These are phyloP conservation scores for Aurelia sp. DNA, from an alignment of 30 jellyfish, hydroid and myxozoan genomes.

Conservation along the genomic window DNA sequence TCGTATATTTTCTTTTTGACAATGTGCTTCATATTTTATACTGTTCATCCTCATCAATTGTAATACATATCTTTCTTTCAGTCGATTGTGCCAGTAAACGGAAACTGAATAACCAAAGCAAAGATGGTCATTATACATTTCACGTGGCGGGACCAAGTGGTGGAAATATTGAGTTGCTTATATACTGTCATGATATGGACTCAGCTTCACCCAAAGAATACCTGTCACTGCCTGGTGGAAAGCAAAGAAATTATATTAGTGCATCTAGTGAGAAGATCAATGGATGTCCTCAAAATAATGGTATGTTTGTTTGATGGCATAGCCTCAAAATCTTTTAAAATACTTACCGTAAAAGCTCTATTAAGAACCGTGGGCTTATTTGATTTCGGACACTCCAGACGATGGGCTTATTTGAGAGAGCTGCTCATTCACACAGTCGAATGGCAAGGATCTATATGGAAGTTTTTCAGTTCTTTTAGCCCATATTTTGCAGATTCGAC, in stretches of 20 bases:
- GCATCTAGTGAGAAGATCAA: background rate
- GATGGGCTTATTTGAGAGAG: too few relatives aligned
- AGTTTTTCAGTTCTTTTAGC: too few relatives aligned
- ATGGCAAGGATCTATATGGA: too few relatives aligned
- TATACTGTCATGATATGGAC: conserved; percentile 83
- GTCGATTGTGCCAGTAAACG: conserved; percentile 94
- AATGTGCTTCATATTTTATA: too few relatives aligned
- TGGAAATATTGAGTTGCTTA: conserved; percentile 49
- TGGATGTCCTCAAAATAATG: conserved; percentile 27
- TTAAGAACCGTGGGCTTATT: too few relatives aligned
- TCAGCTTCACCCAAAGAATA: conserved; percentile 86
- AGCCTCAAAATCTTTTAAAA: too few relatives aligned
- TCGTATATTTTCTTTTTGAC: too few relatives aligned
- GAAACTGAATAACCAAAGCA: conserved; percentile 65
- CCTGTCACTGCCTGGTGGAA: conserved; percentile 84
- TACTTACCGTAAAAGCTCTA: too few relatives aligned
- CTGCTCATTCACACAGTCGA: too few relatives aligned
- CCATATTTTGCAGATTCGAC: too few relatives aligned
- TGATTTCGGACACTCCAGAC: too few relatives aligned
- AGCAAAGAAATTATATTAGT: conserved; percentile 65
- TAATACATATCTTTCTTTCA: background rate
- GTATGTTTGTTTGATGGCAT: background rate
- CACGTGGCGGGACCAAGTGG: conserved; percentile 78
- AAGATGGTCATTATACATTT: conserved; percentile 89
- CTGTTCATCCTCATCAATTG: too few relatives aligned